Evolutionary conservation across 2,888 invertebrate species (phyloP), one percentile per base, ranked within the genome.

Genomic region (Napeogenes sylphis): DNA sequence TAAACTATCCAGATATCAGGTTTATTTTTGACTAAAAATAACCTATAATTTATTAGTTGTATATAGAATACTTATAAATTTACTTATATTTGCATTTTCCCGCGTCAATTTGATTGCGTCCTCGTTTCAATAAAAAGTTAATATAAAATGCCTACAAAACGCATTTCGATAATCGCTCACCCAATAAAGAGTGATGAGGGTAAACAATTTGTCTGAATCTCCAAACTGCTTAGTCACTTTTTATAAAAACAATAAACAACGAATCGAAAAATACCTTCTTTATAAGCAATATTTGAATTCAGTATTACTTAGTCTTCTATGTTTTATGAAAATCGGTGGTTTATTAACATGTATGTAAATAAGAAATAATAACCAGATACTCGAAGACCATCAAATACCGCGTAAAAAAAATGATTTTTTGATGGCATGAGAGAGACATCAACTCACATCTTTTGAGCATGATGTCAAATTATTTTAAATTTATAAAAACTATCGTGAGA

Each of bases 161-260:
- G 63, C 47, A 33, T n/a, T 55, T 38, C 54, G 33, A 55, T 55
- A 55, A 64, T 57, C 60, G 55, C 54, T 58, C 55, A 64, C 58
- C 56, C 58, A 61, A 64, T 64, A 61, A 64, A 56, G 58, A 60
- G 32, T 64, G 60, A 64, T 46, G 47, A 58, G 61, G 64, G 61
- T 64, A 58, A 64, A 64, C 64, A 58, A 64, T 61, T 13, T 45
- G 14, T 30, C 46, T 30, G 14, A 55, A 58, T 53, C 55, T 61
- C 51, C 21, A 55, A 14, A 35, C 6, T 35, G 35, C 6, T 30
- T 32, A 32, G 4, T 54, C 12, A 54, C 12, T 30, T 56, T 56
- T 35, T 30, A 42, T 21, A 56, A 42, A 42, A 42, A 14, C 21
- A 56, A 21, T 38, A 56, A 42, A 38, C 12, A 42, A 42, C n/a